Percentiles rank a stretch among this genome's conserved stretches.
Evolutionary conservation across 2,888 invertebrate genomes (phyloP).

Genomic region (Stenodema calcarata): DNA sequence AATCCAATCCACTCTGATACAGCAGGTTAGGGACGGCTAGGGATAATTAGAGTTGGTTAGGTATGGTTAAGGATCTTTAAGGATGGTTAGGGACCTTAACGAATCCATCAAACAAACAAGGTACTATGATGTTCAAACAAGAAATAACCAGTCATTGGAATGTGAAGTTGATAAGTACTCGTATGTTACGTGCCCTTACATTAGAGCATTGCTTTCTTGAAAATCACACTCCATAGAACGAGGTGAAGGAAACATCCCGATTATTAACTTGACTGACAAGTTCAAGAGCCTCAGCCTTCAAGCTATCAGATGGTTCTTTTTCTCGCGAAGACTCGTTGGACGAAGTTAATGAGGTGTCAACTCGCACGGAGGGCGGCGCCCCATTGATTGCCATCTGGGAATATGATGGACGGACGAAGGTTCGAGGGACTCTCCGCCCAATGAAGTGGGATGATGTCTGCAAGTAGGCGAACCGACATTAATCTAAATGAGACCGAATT

Average conservation of each 20-base stretch:
- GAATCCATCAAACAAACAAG: too few species aligned
- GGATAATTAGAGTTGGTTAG: too few species aligned
- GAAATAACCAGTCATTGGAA: too few species aligned
- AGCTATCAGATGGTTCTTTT: not conserved
- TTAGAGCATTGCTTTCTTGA: too few species aligned
- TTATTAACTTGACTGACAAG: constrained; percentile 10
- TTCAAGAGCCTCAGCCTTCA: not conserved
- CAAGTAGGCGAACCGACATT: not conserved
- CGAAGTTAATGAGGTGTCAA: constrained; percentile 18
- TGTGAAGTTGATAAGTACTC: too few species aligned
- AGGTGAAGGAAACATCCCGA: not conserved
- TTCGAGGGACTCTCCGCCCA: not conserved
- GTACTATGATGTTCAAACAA: too few species aligned
- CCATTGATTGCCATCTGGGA: not conserved
- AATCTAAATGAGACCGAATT: not conserved
- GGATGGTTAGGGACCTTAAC: too few species aligned
- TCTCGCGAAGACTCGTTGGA: not conserved
- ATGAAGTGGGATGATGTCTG: not conserved
- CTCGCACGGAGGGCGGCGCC: not conserved
- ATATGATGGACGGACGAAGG: not conserved
- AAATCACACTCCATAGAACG: not conserved
- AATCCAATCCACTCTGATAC: too few species aligned
- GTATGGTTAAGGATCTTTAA: too few species aligned
- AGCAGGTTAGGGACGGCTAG: too few species aligned
- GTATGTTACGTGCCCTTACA: too few species aligned